Base-by-base conservation (phyloP, 2,888 invertebrate species). In the Melanostoma mellinum region DNA sequence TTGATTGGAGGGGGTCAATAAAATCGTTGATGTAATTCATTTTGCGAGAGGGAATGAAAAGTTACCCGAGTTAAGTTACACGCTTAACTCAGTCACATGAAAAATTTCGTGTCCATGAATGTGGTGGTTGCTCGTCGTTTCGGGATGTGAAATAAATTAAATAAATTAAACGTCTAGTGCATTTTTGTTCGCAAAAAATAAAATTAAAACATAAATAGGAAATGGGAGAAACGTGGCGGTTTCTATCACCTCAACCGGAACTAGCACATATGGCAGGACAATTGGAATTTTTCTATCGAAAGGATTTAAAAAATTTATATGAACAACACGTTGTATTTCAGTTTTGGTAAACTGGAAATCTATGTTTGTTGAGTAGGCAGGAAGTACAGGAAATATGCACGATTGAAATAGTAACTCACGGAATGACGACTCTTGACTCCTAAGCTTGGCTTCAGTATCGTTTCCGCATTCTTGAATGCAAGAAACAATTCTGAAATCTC, bases 1-100 rank as follows among this genome's bases (percentile, higher is more conserved):
- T 75, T 84, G 79, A 84, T 84, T 84, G 79, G 79, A 38, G 50
- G 69, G 61, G 78, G 79, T 79, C 84, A 84, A 79, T 84, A 79
- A 75, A 75, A 75, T 52, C 71, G 74, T 67, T 75, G 79, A 74
- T 75, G 75, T 84, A 84, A 79, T 79, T 79, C 79, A 78, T 74
- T 68, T 78, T 69, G 65, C 58, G 9, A 8, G 38, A 50, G 30
- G 58, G 30, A 63, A 69, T 78, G 74, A 77, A 73, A 56, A 69
- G 73, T 53, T 61, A 58, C 44, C 79, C 65, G 53, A 52, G 46
- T 38, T n/a, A 53, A 71, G 50, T 61, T 68, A 67, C 58, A 20
- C 53, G 50, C 5, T 53, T 53, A 53, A 36, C 0, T 10, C 36
- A 33, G 30, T 5, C 20, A 44, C 20, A 35, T 56, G 10, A n/a